Percentiles rank a stretch among this genome's conserved stretches.
phyloP scores from a whole-genome alignment of 2,888 invertebrate genomes.

The Acrobasis consociella region DNA sequence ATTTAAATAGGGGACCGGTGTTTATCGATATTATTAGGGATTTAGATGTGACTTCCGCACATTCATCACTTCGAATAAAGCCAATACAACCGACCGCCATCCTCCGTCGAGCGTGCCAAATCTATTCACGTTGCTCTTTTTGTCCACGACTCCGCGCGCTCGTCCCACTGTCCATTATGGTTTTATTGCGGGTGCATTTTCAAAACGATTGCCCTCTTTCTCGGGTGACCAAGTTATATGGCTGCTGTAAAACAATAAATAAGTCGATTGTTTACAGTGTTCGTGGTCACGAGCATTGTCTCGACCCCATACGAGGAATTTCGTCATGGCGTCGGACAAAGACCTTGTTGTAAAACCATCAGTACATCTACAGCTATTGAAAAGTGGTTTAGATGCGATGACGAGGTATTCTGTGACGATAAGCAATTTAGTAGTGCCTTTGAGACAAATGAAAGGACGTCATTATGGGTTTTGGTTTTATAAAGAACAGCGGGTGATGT shows the following conservation, averaged over 20 bases:
- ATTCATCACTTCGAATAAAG: conserved; percentile 65
- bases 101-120: conserved; percentile 61
- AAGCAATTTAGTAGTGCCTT: conserved; percentile 49
- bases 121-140: conserved; percentile 61
- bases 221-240: conserved; percentile 69
- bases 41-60: conserved; percentile 70
- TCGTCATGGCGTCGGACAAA: conserved; percentile 52
- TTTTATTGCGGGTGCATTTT: conserved; percentile 76
- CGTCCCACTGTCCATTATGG: conserved; percentile 66
- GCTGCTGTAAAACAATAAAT: conserved; percentile 79
- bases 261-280: conserved; percentile 70
- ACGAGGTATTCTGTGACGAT: conserved; percentile 50
- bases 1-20: conserved; percentile 72
- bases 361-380: conserved; percentile 58
- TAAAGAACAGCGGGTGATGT: conserved; percentile 33
- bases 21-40: conserved; percentile 77
- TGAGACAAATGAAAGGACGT: conserved; percentile 51
- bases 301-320: conserved; percentile 66
- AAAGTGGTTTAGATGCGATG: conserved; percentile 54
- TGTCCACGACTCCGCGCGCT: conserved; percentile 33
- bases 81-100: conserved; percentile 46
- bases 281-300: conserved; percentile 55
- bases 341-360: conserved; percentile 58
- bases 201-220: conserved; percentile 64
- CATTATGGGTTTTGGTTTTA: conserved; percentile 25